phyloP scores from a whole-genome alignment of 2,113 vertebrate species.

The Rhadina sibilatrix region DNA sequence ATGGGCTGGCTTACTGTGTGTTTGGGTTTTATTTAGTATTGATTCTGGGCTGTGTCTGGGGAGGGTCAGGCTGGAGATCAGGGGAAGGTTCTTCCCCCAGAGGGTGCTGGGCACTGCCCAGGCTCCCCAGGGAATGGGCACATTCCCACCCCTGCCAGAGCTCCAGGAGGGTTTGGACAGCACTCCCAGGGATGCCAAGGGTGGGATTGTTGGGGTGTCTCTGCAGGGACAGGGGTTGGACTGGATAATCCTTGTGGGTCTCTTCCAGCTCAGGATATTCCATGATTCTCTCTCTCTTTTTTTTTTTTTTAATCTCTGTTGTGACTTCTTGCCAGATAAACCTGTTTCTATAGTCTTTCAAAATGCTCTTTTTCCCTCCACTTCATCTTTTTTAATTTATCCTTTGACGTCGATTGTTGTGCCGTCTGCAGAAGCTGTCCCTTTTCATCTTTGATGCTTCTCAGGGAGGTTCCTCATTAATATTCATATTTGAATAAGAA shows the following conservation, averaged over 20 bases:
- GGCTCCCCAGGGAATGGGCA: not conserved
- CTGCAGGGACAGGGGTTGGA: not conserved
- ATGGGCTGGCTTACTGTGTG: rapidly evolving
- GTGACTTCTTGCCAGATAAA: not conserved
- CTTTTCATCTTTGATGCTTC: not conserved
- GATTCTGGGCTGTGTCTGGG: not conserved
- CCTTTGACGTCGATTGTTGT: not conserved
- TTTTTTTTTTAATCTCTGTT: not conserved
- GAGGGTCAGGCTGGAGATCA: rapidly evolving
- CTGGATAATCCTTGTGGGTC: rapidly evolving
- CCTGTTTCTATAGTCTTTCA: not conserved
- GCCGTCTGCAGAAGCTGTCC: not conserved
- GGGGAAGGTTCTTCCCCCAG: not conserved
- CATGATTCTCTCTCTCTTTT: no score
- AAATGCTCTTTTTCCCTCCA: not conserved
- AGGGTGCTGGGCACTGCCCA: not conserved
- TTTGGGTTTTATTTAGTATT: not conserved
- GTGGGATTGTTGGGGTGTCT: not conserved
- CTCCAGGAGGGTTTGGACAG: rapidly evolving
- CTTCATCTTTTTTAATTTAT: not conserved
- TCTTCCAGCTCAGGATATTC: not conserved
- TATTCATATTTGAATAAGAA: not conserved
- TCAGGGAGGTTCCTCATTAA: not conserved
- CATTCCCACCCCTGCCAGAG: not conserved
- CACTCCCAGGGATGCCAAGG: rapidly evolving